Evolutionary conservation across 2,797 vertebrate genomes (phyloP), one percentile per base, ranked within the genome.

Genomic region (Tenualosa thibaudeaui): DNA sequence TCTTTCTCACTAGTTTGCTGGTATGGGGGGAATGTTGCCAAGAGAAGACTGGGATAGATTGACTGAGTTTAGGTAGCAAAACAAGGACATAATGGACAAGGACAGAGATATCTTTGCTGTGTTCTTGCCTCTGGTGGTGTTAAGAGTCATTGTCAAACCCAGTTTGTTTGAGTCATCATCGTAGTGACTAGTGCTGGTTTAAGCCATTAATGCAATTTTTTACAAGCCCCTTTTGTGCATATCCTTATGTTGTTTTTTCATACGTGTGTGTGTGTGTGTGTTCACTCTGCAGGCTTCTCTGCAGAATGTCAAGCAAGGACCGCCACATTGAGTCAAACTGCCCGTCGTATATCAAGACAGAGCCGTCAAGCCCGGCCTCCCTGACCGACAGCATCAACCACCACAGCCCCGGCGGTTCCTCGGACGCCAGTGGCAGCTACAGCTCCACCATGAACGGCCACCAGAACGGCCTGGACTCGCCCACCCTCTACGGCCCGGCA

Each of bases 281-380:
- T 75, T 43, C 40, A 37, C 10, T 81, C 31, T 40, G 40, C 94
- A 99, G 98, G 98, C 98, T 99, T 96, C 97, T 99, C 96, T 99
- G 98, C 98, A 99, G 98, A 98, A 99, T 99, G 98, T 99, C 98
- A 96, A 99, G 96, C 97, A 99, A 99, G 96, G 98, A 99, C 96
- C 98, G 97, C 93, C 98, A 99, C 97, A 97, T 99, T 96, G 98
- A 99, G 94, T 99, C 98, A 88, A 99, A 96, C 96, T 99, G 98
- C 95, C 97, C 98, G 93, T 99, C 98, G 86, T 99, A 99, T 93
- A 99, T 99, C 96, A 99, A 99, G 97, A 99, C 98, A 94, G 98
- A 99, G 95, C 98, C 98, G 88, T 99, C 98, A 83, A 99, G 98
- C 96, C 98, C 98, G 86, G 98, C 98, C 92, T 99, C 98, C 91